phyloP scores from a whole-genome alignment of 2,797 vertebrate species.

The Mormyrops attenuatus region DNA sequence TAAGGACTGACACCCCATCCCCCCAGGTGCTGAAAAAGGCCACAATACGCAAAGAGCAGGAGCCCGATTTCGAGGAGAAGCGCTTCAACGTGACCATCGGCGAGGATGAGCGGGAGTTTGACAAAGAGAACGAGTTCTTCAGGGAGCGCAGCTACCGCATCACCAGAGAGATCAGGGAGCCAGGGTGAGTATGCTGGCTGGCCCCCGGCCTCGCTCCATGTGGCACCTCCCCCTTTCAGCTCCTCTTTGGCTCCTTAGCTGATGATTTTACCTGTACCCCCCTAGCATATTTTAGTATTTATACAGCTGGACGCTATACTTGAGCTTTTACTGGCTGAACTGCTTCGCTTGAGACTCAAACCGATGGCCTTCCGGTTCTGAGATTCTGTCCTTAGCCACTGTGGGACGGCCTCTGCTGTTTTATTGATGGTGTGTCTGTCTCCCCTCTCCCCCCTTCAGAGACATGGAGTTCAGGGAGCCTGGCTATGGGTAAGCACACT shows the following conservation, averaged over 20 bases:
- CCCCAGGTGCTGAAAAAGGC: slow-evolving; percentile 90
- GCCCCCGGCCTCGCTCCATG: neutral
- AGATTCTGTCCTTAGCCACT: neutral
- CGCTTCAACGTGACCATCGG: slow-evolving; percentile 95
- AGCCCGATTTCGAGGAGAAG: slow-evolving; percentile 97
- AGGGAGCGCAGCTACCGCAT: slow-evolving; percentile 91
- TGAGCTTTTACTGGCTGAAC: neutral
- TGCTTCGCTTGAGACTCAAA: neutral
- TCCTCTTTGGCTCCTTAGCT: neutral
- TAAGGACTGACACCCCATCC: neutral
- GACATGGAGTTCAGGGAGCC: slow-evolving; percentile 81
- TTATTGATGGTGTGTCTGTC: neutral
- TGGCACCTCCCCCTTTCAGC: neutral
- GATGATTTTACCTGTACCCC: neutral
- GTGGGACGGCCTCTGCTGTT: neutral
- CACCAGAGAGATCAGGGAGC: slow-evolving; percentile 79
- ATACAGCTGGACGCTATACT: neutral
- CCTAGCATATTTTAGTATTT: neutral
- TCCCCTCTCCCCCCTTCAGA: slow-evolving; percentile 48
- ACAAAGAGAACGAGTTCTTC: slow-evolving; percentile 97
- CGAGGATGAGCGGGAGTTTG: slow-evolving; percentile 90
- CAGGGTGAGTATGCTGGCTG: slow-evolving; percentile 60
- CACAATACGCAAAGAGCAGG: slow-evolving; percentile 94
- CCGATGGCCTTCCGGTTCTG: neutral
- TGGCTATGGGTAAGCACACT: slow-evolving; percentile 64